phyloP scores from a whole-genome alignment of 2,113 vertebrate genomes.

The Cebidichthys violaceus region DNA sequence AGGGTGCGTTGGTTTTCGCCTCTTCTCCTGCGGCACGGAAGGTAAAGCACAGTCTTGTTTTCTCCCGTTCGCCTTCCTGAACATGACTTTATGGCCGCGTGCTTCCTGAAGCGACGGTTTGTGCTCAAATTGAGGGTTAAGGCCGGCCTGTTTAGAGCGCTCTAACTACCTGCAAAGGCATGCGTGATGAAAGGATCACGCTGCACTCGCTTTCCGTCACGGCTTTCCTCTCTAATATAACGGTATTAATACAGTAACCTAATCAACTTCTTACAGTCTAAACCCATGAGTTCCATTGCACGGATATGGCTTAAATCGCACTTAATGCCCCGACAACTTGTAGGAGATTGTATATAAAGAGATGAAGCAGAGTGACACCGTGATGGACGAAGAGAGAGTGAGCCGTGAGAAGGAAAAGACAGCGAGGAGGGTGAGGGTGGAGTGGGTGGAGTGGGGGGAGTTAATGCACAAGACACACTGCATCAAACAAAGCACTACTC shows the following conservation, averaged over 20 bases:
- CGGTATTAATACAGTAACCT: background rate
- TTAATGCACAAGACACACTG: conserved; percentile 87
- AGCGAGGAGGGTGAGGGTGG: conserved; percentile 55
- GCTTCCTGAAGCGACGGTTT: conserved; percentile 66
- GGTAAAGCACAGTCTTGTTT: conserved; percentile 66
- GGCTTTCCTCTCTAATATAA: too few species aligned
- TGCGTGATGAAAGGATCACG: background rate
- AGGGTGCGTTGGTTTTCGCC: conserved; percentile 43
- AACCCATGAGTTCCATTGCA: conserved; percentile 5
- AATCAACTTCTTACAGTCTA: background rate
- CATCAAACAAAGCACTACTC: conserved; percentile 89
- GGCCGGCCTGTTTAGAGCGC: conserved; percentile 53
- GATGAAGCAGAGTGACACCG: conserved; percentile 46
- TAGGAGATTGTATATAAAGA: background rate
- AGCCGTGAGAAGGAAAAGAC: conserved; percentile 46
- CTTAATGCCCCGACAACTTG: background rate
- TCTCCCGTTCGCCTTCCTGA: conserved; percentile 51
- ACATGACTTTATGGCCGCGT: conserved; percentile 71
- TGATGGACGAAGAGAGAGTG: conserved; percentile 53
- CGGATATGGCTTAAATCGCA: background rate
- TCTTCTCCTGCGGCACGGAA: conserved; percentile 39
- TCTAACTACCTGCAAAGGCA: conserved; percentile 47
- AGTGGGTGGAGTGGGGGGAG: conserved; percentile 72
- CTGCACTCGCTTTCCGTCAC: background rate
- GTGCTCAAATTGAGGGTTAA: conserved; percentile 65